Evolutionary conservation across 2,888 invertebrate genomes (phyloP), one percentile per base, ranked within the genome.

Genomic region (Drosophila siamana): DNA sequence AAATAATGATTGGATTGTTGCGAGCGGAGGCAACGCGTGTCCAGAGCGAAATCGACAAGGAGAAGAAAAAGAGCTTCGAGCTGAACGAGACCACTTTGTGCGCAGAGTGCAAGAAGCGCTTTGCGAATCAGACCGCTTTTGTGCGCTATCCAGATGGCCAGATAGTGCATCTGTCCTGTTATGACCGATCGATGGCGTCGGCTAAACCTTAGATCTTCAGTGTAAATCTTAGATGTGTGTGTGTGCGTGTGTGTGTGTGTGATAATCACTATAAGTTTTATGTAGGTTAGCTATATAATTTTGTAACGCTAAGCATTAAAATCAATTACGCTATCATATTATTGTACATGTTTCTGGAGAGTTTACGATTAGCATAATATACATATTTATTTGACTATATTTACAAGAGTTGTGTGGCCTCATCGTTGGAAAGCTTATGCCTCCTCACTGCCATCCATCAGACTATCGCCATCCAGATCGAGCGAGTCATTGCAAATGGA

Each of bases 81-180:
- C 95, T 99, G 78, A 97, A 95, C 15, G 98, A 98, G 80, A 95
- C 96, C 84, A 97, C 96, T 89, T 95, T 97, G 57, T 99, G 99
- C 92, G 95, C 95, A 0, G 97, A 97, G 1, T 99, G 99, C 92
- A 97, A 96, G 91, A 99, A 99, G 90, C 94, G 97, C 60, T 98
- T 99, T 92, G 96, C 96, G 15, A 97, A 97, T 92, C 97, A 97
- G 93, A 97, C 98, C 93, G 98, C 98, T 22, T 97, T 99, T 92
- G 97, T 98, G 5, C 94, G 98, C 47, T 97, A 97, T 92, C 97
- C 98, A 1, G 96, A 96, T 92, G 98, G 98, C 2, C 96, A 97
- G 80, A 95, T 98, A 16, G 97, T 98, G 1, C 99, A 99, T 92
- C 97, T 97, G 90, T 97, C 97, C 4, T 99, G 99, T 92, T 95